phyloP scores from a whole-genome alignment of 2,888 invertebrate genomes.

The Lingula anatina region DNA sequence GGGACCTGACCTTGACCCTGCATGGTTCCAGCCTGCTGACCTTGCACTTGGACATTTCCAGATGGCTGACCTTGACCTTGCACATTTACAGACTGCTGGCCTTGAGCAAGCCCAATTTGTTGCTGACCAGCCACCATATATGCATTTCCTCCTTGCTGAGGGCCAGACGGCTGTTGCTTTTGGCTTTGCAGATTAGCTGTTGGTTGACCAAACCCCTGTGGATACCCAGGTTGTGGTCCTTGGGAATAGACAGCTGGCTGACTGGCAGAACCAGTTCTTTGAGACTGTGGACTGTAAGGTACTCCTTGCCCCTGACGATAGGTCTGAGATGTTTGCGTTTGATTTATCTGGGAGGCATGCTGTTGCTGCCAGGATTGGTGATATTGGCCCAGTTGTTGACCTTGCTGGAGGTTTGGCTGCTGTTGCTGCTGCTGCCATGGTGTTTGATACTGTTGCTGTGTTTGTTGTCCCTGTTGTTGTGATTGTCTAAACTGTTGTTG shows the following conservation, averaged over 20 bases:
- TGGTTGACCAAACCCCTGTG: neutral
- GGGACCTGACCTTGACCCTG: slow-evolving; percentile 5
- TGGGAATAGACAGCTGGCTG: neutral
- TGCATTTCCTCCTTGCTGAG: slow-evolving; percentile 7
- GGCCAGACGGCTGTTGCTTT: slow-evolving; percentile 9
- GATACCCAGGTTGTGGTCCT: neutral
- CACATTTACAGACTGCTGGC: neutral
- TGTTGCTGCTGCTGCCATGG: slow-evolving; percentile 12
- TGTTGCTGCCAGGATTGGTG: neutral
- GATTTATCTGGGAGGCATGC: neutral
- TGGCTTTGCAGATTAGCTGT: too few species aligned
- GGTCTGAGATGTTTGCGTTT: slow-evolving; percentile 2
- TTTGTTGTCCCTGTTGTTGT: slow-evolving; percentile 9
- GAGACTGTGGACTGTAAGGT: slow-evolving; percentile 5
- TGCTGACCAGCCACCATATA: slow-evolving; percentile 2
- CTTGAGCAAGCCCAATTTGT: neutral
- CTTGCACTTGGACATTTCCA: neutral
- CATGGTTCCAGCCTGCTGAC: slow-evolving; percentile 4
- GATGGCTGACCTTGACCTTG: neutral
- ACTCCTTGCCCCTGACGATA: neutral
- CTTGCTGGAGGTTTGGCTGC: slow-evolving; percentile 35
- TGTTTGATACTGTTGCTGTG: slow-evolving; percentile 8
- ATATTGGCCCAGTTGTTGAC: neutral
- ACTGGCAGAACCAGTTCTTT: too few species aligned
- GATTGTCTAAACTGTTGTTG: neutral